Percentiles rank a stretch among this genome's conserved stretches.
These are phyloP conservation scores for Agrilus planipennis DNA, from an alignment of 1,140 invertebrate genomes.

Conservation along the genomic window DNA sequence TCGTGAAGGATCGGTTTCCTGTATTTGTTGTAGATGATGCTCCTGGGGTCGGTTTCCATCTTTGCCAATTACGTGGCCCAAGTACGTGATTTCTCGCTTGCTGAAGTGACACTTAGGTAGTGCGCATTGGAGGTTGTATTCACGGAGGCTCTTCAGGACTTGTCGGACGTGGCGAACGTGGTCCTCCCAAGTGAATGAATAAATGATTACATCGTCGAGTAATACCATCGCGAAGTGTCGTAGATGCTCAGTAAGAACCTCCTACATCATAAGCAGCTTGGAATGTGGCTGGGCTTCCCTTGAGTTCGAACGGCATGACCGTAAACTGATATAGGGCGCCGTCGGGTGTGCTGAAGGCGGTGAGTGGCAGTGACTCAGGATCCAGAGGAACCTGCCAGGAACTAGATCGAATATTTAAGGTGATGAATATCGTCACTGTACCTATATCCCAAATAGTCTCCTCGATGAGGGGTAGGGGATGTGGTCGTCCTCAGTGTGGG, in stretches of 20 bases:
- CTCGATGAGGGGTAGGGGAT: slow-evolving; percentile 17
- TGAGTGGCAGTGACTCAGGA: slow-evolving; percentile 5
- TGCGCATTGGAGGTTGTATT: too few relatives aligned
- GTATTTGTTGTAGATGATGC: too few relatives aligned
- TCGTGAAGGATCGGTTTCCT: too few relatives aligned
- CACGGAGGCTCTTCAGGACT: too few relatives aligned
- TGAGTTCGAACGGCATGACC: slow-evolving; percentile 20
- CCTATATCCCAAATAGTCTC: too few relatives aligned
- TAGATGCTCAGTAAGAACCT: slow-evolving; percentile 11
- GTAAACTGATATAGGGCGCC: slow-evolving; percentile 16
- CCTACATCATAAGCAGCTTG: slow-evolving; percentile 11
- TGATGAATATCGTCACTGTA: too few relatives aligned
- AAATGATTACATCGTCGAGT: slow-evolving; percentile 9
- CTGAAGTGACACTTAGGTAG: too few relatives aligned
- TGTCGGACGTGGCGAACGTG: too few relatives aligned
- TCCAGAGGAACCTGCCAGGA: slow-evolving; percentile 23
- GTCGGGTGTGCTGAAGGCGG: slow-evolving; percentile 20
- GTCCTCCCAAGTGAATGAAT: too few relatives aligned
- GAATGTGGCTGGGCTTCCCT: slow-evolving; percentile 17
- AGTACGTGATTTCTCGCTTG: too few relatives aligned
- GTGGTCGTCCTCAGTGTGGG: slow-evolving; percentile 24
- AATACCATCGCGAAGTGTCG: slow-evolving; percentile 11
- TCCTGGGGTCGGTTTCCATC: too few relatives aligned
- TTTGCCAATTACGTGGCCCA: too few relatives aligned
- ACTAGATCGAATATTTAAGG: slow-evolving; percentile 17